Percentiles rank a stretch among this genome's conserved stretches.
Evolutionary conservation across 35 echinoderm and acorn worm species (phyloP).

Genomic region (Patiria miniata): DNA sequence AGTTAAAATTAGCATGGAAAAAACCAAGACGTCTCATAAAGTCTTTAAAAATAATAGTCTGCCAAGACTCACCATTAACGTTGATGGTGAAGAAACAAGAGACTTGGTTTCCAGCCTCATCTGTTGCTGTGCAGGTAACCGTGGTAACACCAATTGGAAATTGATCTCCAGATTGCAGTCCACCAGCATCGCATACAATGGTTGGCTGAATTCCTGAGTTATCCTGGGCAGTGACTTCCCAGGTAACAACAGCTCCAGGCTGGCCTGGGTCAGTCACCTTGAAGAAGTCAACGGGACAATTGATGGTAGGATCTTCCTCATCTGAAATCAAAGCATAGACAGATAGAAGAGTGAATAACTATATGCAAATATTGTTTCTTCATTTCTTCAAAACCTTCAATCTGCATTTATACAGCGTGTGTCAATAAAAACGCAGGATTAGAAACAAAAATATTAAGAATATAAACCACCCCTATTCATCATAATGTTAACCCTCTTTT

Average conservation of each 20-base stretch:
- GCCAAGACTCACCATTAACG: constrained; percentile 11
- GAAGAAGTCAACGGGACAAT: constrained; percentile 43
- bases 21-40: too few species aligned
- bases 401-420: too few species aligned
- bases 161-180: constrained; percentile 8
- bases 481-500: too few species aligned
- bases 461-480: too few species aligned
- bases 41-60: too few species aligned
- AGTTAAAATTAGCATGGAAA: neutral
- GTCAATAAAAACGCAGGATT: too few species aligned
- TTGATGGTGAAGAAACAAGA: constrained; percentile 27
- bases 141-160: constrained; percentile 31
- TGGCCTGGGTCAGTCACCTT: constrained; percentile 29
- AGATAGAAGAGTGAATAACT: neutral
- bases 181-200: constrained; percentile 19
- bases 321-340: constrained; percentile 5
- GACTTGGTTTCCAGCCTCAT: constrained; percentile 26
- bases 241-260: constrained; percentile 20
- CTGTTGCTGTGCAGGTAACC: constrained; percentile 38
- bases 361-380: constrained; percentile 5
- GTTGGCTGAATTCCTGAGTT: neutral
- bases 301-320: constrained; percentile 45
- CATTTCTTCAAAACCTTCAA: too few species aligned
- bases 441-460: too few species aligned
- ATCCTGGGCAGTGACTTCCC: constrained; percentile 15